Conservation (phyloP, 2,888 invertebrate genomes). For the Pherbina coryleti region DNA sequence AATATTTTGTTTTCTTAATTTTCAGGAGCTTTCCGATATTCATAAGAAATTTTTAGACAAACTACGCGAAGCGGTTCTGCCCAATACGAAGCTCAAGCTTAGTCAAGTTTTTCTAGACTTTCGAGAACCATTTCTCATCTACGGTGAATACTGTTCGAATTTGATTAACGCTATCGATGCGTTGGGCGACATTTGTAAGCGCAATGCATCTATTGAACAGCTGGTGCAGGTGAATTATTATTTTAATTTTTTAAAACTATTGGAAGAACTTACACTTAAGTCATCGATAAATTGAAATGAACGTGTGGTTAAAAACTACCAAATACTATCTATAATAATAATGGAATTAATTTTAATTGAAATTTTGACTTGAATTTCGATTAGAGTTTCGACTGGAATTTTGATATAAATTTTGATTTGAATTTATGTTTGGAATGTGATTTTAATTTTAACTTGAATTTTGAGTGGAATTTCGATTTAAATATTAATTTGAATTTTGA, state of each 20-base stretch:
- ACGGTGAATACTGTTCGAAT: conserved; percentile 97
- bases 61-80: conserved; percentile 79
- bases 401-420: too few relatives aligned
- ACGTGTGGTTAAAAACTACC: too few relatives aligned
- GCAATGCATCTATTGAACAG: conserved; percentile 67
- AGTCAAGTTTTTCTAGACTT: conserved; percentile 91
- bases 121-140: conserved; percentile 91
- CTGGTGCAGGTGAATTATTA: conserved; percentile 65
- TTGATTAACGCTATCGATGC: conserved; percentile 89
- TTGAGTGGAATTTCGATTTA: too few relatives aligned
- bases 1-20: conserved; percentile 11
- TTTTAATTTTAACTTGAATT: too few relatives aligned
- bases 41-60: conserved; percentile 88
- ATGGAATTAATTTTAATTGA: too few relatives aligned
- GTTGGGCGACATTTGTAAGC: conserved; percentile 73
- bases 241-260: too few relatives aligned
- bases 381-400: background rate
- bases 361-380: background rate
- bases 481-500: too few relatives aligned
- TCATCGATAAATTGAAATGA: too few relatives aligned
- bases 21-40: conserved; percentile 86
- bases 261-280: too few relatives aligned
- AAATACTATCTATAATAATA: too few relatives aligned
- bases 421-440: too few relatives aligned
- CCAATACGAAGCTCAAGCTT: conserved; percentile 73